Conservation (phyloP, 2,797 vertebrate genomes). For the Lepus townsendii region DNA sequence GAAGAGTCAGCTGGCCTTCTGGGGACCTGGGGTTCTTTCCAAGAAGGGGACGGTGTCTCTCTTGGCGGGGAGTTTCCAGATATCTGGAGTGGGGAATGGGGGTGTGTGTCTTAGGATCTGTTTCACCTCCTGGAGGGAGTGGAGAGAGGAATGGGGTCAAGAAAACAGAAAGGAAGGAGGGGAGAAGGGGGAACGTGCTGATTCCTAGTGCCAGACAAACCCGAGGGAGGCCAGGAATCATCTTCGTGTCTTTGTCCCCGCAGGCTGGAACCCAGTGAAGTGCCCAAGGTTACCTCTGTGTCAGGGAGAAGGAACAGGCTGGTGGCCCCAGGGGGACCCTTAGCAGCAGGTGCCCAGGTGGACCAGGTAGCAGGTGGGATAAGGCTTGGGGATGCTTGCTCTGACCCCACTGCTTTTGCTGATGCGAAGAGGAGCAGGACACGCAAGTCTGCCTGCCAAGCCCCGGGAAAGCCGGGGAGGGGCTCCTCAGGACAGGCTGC, state of each 20-base stretch:
- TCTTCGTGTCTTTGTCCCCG: neutral
- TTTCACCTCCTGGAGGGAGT: conserved; percentile 19
- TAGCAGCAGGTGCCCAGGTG: neutral
- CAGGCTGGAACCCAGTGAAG: neutral
- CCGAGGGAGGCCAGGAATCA: neutral
- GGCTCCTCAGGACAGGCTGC: neutral
- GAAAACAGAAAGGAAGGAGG: neutral
- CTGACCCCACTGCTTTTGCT: neutral
- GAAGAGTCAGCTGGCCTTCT: conserved; percentile 72
- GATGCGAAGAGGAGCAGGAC: neutral
- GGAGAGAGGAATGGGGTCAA: neutral
- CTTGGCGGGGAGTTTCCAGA: conserved; percentile 2
- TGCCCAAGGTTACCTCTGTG: neutral
- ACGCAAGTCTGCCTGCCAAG: neutral
- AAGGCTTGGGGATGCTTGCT: neutral
- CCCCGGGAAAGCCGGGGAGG: neutral
- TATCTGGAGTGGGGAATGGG: neutral
- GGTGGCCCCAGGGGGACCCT: neutral
- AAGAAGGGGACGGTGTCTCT: conserved; percentile 60
- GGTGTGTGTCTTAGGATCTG: neutral
- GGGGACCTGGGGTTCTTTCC: conserved; percentile 48
- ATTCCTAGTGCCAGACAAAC: neutral
- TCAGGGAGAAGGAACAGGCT: conserved; percentile 12
- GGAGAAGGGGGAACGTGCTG: neutral
- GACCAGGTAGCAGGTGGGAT: neutral